Evolutionary conservation across 1,140 invertebrate species (phyloP), one percentile per base, ranked within the genome.

Genomic region (Dreissena rostriformis): DNA sequence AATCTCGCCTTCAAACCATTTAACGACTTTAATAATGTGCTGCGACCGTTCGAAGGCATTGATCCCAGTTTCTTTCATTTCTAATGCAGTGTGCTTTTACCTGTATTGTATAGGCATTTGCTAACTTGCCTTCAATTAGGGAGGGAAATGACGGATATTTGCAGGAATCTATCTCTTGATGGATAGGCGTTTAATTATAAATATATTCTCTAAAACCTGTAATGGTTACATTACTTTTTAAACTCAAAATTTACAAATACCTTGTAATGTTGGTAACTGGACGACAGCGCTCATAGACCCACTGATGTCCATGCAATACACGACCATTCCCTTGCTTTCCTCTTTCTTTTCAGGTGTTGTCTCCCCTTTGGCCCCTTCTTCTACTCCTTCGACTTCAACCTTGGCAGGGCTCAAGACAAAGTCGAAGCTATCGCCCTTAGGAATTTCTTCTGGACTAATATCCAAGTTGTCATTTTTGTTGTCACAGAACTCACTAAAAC

Each of bases 251-350:
- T 39, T 5, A 39, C 39, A 39, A 39, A 87, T 76, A 92, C 91
- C 84, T 86, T 91, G 90, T 39, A 91, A 53, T 66, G 88, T 85
- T 8, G 91, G 90, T 12, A 92, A 73, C 10, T 84, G 24, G 28
- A 86, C 86, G 14, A 53, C 70, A 15, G 57, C 51, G 4, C 81
- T 70, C 92, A 93, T 93, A 24, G 91, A 92, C 6, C 88, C 89
- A 85, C 91, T 92, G 55, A 92, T 89, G 76, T 93, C 92, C 82
- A 93, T 89, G 82, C 91, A 92, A 77, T 91, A 93, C 1, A 92
- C 87, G 17, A 89, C 84, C 67, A 91, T 81, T 55, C 91, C 87
- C 65, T 85, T 61, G 74, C 79, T 70, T 84, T 90, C 71, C 86
- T 85, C 22, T 57, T 78, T 39, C 71, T 81, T 77, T 77, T 83